Conservation (phyloP, 2,888 invertebrate species). For the Exephanes ischioxanthus region DNA sequence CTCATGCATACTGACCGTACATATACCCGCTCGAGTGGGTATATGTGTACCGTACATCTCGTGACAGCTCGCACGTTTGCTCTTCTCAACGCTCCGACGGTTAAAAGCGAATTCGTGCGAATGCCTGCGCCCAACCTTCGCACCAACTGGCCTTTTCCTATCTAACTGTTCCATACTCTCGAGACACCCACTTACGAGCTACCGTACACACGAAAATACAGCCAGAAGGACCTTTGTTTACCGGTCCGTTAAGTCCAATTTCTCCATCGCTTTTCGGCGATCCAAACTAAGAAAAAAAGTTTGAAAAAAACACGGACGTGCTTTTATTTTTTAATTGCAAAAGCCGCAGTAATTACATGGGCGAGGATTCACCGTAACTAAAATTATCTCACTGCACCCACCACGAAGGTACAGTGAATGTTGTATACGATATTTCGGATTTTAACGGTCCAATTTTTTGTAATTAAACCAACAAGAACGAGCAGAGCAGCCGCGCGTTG, state of each 20-base stretch:
- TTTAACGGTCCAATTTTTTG: background rate
- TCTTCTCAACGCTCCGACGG: slow-evolving; percentile 17
- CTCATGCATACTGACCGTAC: slow-evolving; percentile 54
- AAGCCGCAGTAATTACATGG: background rate
- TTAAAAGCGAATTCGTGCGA: slow-evolving; percentile 5
- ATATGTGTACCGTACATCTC: slow-evolving; percentile 7
- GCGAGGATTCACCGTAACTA: background rate
- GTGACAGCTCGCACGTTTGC: slow-evolving; percentile 46
- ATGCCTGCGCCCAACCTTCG: slow-evolving; percentile 2
- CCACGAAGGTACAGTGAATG: no score
- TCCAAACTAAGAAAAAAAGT: background rate
- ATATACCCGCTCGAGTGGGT: slow-evolving; percentile 13
- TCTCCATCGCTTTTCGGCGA: slow-evolving; percentile 1
- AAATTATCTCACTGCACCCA: no score
- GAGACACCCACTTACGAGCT: background rate
- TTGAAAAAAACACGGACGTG: no score
- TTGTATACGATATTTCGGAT: background rate
- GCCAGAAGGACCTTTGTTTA: slow-evolving; percentile 6
- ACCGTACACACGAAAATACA: background rate
- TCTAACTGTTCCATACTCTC: background rate
- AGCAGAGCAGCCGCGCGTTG: background rate
- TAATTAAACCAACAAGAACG: background rate
- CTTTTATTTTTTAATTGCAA: slow-evolving; percentile 12
- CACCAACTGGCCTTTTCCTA: slow-evolving; percentile 19
- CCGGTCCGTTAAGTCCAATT: slow-evolving; percentile 22